Evolutionary conservation across 2,797 vertebrate species (phyloP).

Genomic region (Oreochromis mossambicus): DNA sequence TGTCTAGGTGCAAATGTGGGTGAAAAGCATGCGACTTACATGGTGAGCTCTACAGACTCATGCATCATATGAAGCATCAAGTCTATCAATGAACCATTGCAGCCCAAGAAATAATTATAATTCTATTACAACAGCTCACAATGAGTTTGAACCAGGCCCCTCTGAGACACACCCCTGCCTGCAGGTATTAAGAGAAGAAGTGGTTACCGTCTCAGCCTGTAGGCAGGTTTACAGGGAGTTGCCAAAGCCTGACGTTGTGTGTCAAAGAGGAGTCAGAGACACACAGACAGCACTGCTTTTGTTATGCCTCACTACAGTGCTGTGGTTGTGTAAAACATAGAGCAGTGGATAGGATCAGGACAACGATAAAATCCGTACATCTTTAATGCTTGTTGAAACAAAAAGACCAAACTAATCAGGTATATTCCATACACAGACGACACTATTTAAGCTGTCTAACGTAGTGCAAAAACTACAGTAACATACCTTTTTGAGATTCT

Average conservation of each 20-base stretch:
- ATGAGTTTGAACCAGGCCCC: background rate
- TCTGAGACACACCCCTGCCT: background rate
- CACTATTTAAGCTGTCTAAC: background rate
- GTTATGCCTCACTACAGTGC: background rate
- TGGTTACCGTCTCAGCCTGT: background rate
- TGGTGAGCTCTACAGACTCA: background rate
- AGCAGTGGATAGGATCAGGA: background rate
- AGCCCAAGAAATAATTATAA: background rate
- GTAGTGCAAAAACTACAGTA: background rate
- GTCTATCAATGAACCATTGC: background rate
- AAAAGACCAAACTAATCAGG: background rate
- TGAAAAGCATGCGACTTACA: background rate
- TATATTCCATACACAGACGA: background rate
- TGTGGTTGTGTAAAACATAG: background rate
- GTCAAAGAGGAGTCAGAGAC: background rate
- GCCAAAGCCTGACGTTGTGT: background rate
- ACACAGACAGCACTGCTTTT: background rate
- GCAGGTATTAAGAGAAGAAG: rapidly evolving
- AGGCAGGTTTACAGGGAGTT: background rate
- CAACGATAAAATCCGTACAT: background rate
- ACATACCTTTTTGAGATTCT: too few relatives aligned
- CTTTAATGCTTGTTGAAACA: background rate
- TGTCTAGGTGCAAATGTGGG: background rate
- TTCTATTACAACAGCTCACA: background rate
- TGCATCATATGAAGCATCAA: background rate